A percentile compares a stretch with the other conserved stretches of the same genome.
Conservation (phyloP, 2,888 invertebrate genomes). For the Hirtodrosophila cameraria region DNA sequence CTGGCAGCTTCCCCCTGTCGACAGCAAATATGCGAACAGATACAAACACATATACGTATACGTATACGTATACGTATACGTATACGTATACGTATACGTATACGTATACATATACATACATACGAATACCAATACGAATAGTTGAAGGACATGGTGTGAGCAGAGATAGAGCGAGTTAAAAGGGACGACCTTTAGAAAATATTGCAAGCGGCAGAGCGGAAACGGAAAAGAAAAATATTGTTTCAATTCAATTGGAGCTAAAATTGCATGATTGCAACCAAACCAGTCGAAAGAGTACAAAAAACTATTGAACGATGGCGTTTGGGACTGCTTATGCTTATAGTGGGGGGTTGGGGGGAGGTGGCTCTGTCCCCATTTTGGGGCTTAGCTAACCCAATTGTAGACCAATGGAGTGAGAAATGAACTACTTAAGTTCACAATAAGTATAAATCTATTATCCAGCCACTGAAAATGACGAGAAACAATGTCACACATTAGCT, state of each 20-base stretch:
- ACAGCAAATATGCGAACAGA: conserved; percentile 41
- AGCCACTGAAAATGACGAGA: too few relatives aligned
- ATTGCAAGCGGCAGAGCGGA: conserved; percentile 67
- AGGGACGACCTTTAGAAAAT: conserved; percentile 30
- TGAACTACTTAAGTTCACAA: conserved; percentile 1
- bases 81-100: too few relatives aligned
- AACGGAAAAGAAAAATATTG: conserved; percentile 81
- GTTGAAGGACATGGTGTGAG: not conserved
- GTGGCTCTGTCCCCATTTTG: too few relatives aligned
- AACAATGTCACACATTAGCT: too few relatives aligned
- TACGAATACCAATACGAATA: conserved; percentile 2
- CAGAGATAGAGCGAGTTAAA: not conserved
- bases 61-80: conserved; percentile 10
- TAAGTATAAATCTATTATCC: too few relatives aligned
- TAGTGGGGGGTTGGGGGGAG: too few relatives aligned
- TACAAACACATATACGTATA: conserved; percentile 44
- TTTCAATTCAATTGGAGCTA: conserved; percentile 80
- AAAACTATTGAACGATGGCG: conserved; percentile 9
- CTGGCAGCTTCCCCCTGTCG: conserved; percentile 16
- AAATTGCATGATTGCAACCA: conserved; percentile 77
- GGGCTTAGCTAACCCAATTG: not conserved
- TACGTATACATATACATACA: too few relatives aligned
- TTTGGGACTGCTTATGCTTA: not conserved
- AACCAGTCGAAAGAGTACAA: conserved; percentile 45
- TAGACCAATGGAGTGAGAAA: conserved; percentile 23